Evolutionary conservation across 2,888 invertebrate species (phyloP).

Genomic region (Eupeodes luniger): DNA sequence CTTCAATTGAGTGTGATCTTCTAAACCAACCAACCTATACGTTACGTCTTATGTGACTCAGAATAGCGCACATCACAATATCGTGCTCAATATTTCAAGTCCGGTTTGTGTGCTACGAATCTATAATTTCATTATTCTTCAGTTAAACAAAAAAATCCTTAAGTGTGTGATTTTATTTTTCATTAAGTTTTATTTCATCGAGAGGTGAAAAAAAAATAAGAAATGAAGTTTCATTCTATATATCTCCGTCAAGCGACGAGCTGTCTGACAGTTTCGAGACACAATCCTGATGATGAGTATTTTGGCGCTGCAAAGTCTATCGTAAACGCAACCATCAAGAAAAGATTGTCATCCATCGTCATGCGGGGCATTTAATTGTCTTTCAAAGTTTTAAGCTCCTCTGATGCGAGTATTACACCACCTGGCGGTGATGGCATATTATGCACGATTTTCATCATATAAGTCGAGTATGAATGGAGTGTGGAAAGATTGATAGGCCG

Average conservation of each 20-base stretch:
- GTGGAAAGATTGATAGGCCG: slow-evolving; percentile 66
- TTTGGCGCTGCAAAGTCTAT: slow-evolving; percentile 73
- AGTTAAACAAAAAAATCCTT: slow-evolving; percentile 6
- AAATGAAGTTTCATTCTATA: slow-evolving; percentile 24
- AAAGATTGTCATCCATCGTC: background rate
- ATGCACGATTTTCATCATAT: slow-evolving; percentile 35
- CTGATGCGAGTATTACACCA: slow-evolving; percentile 36
- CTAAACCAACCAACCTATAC: background rate
- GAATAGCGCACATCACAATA: slow-evolving; percentile 38
- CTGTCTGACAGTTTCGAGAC: slow-evolving; percentile 51
- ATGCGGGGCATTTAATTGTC: slow-evolving; percentile 51
- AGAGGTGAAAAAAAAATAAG: background rate
- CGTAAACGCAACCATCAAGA: slow-evolving; percentile 41
- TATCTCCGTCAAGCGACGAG: slow-evolving; percentile 49
- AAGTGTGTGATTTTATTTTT: slow-evolving; percentile 12
- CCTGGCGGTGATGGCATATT: slow-evolving; percentile 35
- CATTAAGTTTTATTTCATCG: slow-evolving; percentile 17
- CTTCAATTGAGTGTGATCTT: slow-evolving; percentile 45
- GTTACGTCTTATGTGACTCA: slow-evolving; percentile 52
- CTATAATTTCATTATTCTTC: slow-evolving; percentile 55
- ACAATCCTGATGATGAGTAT: slow-evolving; percentile 45
- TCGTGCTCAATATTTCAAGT: slow-evolving; percentile 73
- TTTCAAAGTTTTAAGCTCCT: slow-evolving; percentile 19
- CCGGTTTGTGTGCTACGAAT: slow-evolving; percentile 74
- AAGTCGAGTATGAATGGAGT: slow-evolving; percentile 56